phyloP scores from a whole-genome alignment of 1,140 invertebrate species.

The Teleopsis dalmanni region DNA sequence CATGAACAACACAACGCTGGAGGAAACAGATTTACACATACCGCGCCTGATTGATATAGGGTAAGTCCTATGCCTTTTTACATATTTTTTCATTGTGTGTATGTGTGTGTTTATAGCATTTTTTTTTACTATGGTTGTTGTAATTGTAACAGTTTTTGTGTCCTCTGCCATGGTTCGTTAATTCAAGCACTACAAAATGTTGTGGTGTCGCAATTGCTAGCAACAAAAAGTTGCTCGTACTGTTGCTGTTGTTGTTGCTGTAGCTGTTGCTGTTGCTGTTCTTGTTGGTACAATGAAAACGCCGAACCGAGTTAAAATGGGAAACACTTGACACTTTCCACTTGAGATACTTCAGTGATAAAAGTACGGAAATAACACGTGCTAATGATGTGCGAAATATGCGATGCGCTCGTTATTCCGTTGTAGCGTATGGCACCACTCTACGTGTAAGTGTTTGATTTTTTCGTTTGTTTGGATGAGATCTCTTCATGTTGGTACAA shows the following conservation, averaged over 20 bases:
- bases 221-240: background rate
- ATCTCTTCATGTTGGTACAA: background rate
- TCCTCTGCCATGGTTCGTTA: no score
- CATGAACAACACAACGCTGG: slow-evolving; percentile 2
- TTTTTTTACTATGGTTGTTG: background rate
- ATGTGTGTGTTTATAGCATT: background rate
- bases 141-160: background rate
- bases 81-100: background rate
- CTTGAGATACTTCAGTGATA: slow-evolving; percentile 3
- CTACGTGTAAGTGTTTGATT: background rate
- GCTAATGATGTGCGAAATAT: slow-evolving; percentile 43
- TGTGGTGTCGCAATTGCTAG: background rate
- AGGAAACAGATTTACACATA: slow-evolving; percentile 52
- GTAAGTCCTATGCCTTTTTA: slow-evolving; percentile 21
- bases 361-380: slow-evolving; percentile 13
- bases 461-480: background rate
- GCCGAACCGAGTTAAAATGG: slow-evolving; percentile 34
- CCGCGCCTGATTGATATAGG: slow-evolving; percentile 51
- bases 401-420: background rate
- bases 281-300: slow-evolving; percentile 10
- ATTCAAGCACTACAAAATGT: no score
- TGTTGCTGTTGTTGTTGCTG: background rate
- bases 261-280: background rate
- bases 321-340: slow-evolving; percentile 40
- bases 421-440: background rate